These are phyloP conservation scores for Tholera decimalis DNA, from an alignment of 2,888 invertebrate species.

Conservation along the genomic window DNA sequence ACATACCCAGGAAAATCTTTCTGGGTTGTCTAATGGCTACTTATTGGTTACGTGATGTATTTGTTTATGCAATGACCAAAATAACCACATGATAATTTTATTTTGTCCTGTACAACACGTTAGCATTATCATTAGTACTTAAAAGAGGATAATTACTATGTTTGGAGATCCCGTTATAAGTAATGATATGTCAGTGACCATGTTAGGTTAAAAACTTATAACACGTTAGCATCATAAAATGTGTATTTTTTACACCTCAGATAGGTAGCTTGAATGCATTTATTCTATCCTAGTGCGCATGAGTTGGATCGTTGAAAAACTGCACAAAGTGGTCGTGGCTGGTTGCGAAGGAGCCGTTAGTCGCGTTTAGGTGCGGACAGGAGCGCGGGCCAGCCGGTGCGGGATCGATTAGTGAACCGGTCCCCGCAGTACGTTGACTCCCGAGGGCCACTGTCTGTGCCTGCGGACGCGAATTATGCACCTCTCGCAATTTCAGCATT, in stretches of 20 bases:
- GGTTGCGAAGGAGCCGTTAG: constrained; percentile 87
- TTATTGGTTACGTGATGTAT: constrained; percentile 33
- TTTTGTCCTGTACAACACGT: background rate
- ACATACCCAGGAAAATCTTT: constrained; percentile 67
- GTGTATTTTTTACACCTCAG: no score
- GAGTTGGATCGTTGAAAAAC: constrained; percentile 37
- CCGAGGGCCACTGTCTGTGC: constrained; percentile 81
- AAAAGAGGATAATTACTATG: no score
- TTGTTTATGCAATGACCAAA: constrained; percentile 30
- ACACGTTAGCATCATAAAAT: constrained; percentile 1
- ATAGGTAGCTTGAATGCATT: constrained; percentile 21
- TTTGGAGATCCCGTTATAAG: no score
- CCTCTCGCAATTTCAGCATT: constrained; percentile 74
- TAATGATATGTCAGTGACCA: no score
- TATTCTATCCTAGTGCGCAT: constrained; percentile 18
- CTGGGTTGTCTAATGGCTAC: constrained; percentile 47
- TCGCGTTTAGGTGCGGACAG: constrained; percentile 87
- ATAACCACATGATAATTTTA: background rate
- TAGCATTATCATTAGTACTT: no score
- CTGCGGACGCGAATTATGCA: constrained; percentile 82
- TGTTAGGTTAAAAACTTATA: no score
- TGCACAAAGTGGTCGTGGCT: constrained; percentile 67
- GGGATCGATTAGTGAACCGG: constrained; percentile 91
- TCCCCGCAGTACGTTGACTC: constrained; percentile 88
- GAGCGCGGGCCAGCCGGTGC: constrained; percentile 84